A percentile compares a stretch with the other conserved stretches of the same genome.
Conservation (phyloP, 2,888 invertebrate species). For the Stenurella melanura region DNA sequence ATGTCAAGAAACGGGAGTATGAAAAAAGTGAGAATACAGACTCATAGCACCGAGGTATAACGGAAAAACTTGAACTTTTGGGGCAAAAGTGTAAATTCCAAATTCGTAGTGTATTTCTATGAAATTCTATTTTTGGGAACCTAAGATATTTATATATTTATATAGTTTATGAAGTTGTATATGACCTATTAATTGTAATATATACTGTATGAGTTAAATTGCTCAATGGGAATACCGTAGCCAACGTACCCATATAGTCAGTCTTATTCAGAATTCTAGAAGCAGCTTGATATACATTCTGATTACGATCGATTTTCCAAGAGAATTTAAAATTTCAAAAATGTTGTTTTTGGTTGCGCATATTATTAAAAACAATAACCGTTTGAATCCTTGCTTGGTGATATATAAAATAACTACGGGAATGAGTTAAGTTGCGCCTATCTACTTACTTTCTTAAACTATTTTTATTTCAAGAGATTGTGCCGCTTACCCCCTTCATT, state of each 20-base stretch:
- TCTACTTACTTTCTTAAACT: too few relatives aligned
- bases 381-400: too few relatives aligned
- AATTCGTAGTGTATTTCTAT: constrained; percentile 25
- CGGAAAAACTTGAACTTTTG: constrained; percentile 8
- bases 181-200: not conserved
- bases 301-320: not conserved
- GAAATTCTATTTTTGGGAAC: constrained; percentile 4
- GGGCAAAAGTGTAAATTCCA: constrained; percentile 25
- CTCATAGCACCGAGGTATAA: constrained; percentile 92
- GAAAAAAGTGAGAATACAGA: constrained; percentile 93
- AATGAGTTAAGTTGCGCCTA: too few relatives aligned
- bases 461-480: too few relatives aligned
- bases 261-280: not conserved
- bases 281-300: not conserved
- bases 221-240: not conserved
- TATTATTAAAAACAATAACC: too few relatives aligned
- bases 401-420: too few relatives aligned
- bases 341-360: too few relatives aligned
- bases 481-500: too few relatives aligned
- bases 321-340: too few relatives aligned
- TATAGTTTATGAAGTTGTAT: constrained; percentile 18
- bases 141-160: constrained; percentile 17
- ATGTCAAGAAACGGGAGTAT: constrained; percentile 89
- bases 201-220: not conserved
- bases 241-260: not conserved